Percentiles rank a stretch among this genome's conserved stretches.
Evolutionary conservation across 2,888 invertebrate genomes (phyloP).

Genomic region (Aporophyla lueneburgensis): DNA sequence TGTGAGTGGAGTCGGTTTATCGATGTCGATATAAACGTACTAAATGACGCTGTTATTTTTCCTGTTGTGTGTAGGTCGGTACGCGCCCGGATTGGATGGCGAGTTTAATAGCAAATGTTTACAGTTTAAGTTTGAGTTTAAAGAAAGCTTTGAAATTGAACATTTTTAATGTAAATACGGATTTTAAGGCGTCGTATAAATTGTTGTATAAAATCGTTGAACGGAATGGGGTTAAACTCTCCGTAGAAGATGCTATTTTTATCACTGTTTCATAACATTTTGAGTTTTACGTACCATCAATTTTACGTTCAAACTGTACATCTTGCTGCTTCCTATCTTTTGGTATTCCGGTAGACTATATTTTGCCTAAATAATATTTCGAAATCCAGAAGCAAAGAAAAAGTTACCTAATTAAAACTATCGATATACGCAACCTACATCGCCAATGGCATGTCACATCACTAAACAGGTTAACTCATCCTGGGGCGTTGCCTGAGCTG

Average conservation of each 20-base stretch:
- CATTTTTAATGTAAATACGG: constrained; percentile 46
- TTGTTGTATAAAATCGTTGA: constrained; percentile 33
- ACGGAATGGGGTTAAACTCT: constrained; percentile 42
- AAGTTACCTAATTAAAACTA: neutral
- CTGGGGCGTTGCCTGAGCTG: constrained; percentile 87
- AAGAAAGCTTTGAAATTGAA: constrained; percentile 62
- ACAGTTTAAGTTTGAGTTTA: constrained; percentile 72
- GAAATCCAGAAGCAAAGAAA: neutral
- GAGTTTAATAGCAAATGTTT: constrained; percentile 77
- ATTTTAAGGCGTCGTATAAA: constrained; percentile 49
- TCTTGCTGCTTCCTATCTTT: neutral
- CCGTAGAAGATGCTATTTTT: constrained; percentile 40
- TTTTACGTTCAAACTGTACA: constrained; percentile 21
- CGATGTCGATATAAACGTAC: constrained; percentile 86
- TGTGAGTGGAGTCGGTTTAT: constrained; percentile 81
- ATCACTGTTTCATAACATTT: constrained; percentile 34
- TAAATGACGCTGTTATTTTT: constrained; percentile 82
- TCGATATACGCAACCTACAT: constrained; percentile 48
- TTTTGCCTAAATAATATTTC: neutral
- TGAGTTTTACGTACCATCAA: constrained; percentile 34
- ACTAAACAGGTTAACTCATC: constrained; percentile 86
- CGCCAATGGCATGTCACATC: constrained; percentile 72
- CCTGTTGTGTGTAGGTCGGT: constrained; percentile 68
- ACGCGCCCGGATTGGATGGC: constrained; percentile 75
- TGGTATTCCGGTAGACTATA: neutral